Base-by-base conservation (phyloP, 2,797 vertebrate genomes). In the Gallinago stenura region DNA sequence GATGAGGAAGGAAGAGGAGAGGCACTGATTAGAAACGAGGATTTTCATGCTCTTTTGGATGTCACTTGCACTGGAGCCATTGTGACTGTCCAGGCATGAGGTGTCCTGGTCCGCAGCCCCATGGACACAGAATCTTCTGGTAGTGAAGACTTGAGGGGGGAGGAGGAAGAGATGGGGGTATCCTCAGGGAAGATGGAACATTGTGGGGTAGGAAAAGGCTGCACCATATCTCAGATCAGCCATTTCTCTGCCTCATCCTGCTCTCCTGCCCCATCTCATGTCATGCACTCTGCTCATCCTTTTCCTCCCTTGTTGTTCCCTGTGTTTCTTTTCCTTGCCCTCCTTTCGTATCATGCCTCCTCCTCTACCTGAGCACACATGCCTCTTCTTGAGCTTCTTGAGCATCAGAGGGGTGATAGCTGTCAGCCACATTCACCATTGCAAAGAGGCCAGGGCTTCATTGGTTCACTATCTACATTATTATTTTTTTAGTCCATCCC, bases 251-350 rank as follows among this genome's bases (percentile, higher is more conserved):
- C 22, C 28, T 78, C 26, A 24, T 28, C 18, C 28, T 61, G 24
- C 22, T 65, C 54, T 82, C 54, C 24, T 69, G 25, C 41, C 4
- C 9, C 0, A 0, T 41, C 28, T 58, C 31, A 25, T 25, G 30
- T 46, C 35, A n/a, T n/a, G 7, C 43, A 3, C 25, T 78, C 37
- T 60, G 26, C 7, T 41, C 26, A 54, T 33, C 43, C 30, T 61
- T 75, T 21, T 1, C 0, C 0, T 13, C 1, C 3, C 7, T 37
- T 77, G 12, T 11, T 31, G 2, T 51, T 68, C 48, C 24, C 26
- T 31, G 6, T 76, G n/a, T 60, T 78, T 90, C 31, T 35, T 87
- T 78, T 77, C 35, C 56, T 71, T n/a, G 35, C 8, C 2, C 19
- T 78, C 26, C 25, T 61, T 82, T 53, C 46, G 19, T 15, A 37